Percentiles rank a stretch among this genome's conserved stretches.
phyloP scores from a whole-genome alignment of 2,888 invertebrate genomes.

The Chydorus sphaericus region DNA sequence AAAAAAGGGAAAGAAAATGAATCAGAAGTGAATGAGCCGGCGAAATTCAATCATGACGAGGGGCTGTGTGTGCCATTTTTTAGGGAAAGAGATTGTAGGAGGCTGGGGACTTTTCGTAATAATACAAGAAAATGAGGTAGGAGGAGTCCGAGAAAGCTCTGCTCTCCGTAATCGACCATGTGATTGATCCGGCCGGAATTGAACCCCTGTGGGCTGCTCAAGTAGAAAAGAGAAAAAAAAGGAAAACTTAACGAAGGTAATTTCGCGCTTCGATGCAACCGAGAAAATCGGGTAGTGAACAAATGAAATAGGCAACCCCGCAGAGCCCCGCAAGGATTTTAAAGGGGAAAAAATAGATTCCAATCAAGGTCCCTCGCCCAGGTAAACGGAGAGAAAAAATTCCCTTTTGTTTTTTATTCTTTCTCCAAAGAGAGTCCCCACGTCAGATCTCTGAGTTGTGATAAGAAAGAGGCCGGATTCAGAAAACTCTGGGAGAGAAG shows the following conservation, averaged over 20 bases:
- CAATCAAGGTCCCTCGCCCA: neutral
- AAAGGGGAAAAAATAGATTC: neutral
- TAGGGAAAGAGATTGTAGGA: too few species aligned
- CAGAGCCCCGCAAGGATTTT: neutral
- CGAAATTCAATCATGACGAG: too few species aligned
- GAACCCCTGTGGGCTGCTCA: neutral
- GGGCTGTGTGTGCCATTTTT: too few species aligned
- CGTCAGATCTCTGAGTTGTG: slow-evolving; percentile 1
- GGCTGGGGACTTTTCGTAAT: too few species aligned
- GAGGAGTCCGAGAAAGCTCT: too few species aligned
- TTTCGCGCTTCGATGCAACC: slow-evolving; percentile 2
- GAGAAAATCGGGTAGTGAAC: too few species aligned
- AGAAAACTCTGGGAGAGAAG: neutral
- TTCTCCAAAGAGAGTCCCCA: slow-evolving; percentile 4
- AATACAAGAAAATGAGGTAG: too few species aligned
- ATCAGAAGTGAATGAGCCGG: too few species aligned
- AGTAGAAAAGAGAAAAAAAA: neutral
- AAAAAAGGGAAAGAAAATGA: too few species aligned
- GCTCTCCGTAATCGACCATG: neutral
- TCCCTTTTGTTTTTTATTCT: neutral
- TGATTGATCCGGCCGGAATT: slow-evolving; percentile 5
- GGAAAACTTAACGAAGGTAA: neutral
- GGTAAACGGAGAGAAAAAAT: neutral
- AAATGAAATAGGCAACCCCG: too few species aligned
- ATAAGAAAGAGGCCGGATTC: neutral